phyloP scores from a whole-genome alignment of 30 jellyfish, hydroid and myxozoan species.

The Phacellophora camtschatica region DNA sequence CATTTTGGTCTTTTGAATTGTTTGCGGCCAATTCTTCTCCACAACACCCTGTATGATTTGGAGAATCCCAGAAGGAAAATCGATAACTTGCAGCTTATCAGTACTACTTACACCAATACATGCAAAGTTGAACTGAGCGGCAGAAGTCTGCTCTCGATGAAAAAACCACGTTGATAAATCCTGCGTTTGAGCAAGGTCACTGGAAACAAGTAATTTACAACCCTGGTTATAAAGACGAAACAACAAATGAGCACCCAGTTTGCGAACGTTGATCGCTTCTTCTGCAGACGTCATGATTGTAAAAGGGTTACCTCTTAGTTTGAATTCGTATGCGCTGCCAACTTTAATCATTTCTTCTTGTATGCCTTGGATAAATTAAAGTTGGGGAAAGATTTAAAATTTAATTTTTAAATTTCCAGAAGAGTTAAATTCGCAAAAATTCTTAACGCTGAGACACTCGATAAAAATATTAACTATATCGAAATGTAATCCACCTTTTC shows the following conservation, averaged over 20 bases:
- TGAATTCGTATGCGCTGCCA: slow-evolving; percentile 47
- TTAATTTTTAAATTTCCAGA: too few relatives aligned
- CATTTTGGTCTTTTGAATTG: slow-evolving; percentile 19
- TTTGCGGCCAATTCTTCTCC: slow-evolving; percentile 54
- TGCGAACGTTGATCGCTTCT: slow-evolving; percentile 15
- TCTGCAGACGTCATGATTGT: neutral
- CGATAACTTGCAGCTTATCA: slow-evolving; percentile 41
- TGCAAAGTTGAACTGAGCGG: slow-evolving; percentile 43
- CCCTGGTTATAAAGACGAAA: slow-evolving; percentile 53
- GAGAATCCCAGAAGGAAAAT: slow-evolving; percentile 34
- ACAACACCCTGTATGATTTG: slow-evolving; percentile 14
- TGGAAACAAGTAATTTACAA: slow-evolving; percentile 39
- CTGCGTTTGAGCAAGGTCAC: slow-evolving; percentile 56
- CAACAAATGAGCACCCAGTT: slow-evolving; percentile 30
- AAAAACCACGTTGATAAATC: slow-evolving; percentile 64
- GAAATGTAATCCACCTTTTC: too few relatives aligned
- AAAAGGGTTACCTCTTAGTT: slow-evolving; percentile 48
- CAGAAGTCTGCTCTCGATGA: slow-evolving; percentile 40
- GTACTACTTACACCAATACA: slow-evolving; percentile 55
- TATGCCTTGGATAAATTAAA: slow-evolving; percentile 12
- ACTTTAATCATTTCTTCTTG: slow-evolving; percentile 31
- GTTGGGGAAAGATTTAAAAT: too few relatives aligned
- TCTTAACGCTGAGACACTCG: too few relatives aligned
- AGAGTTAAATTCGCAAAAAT: too few relatives aligned
- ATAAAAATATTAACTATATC: too few relatives aligned